Conservation (phyloP, 23 tunicate genomes). For the Styela plicata region DNA sequence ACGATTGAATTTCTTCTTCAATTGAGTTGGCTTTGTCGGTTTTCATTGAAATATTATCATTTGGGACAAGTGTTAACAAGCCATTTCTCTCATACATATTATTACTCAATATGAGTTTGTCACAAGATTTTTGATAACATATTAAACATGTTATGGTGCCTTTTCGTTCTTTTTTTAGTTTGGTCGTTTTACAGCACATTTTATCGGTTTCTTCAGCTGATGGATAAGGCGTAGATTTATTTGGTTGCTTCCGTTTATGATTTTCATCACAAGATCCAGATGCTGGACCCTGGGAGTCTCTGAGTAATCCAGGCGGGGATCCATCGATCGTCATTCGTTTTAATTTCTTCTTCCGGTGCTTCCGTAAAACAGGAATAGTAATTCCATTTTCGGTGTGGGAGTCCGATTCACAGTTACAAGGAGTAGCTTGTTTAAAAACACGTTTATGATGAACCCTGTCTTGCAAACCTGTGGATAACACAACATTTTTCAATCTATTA, state of each 20-base stretch:
- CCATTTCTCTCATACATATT: neutral
- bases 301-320: neutral
- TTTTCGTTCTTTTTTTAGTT: neutral
- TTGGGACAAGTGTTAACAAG: no score
- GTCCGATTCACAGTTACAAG: constrained; percentile 41
- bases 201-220: neutral
- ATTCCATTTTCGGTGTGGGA: constrained; percentile 71
- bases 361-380: constrained; percentile 40
- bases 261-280: neutral
- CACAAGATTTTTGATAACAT: constrained; percentile 14
- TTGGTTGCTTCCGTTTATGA: neutral
- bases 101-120: neutral
- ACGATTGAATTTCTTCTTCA: neutral
- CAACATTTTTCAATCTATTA: neutral
- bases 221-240: neutral
- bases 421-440: constrained; percentile 27
- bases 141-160: neutral
- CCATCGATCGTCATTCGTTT: constrained; percentile 57
- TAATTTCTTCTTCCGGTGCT: constrained; percentile 49
- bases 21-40: neutral
- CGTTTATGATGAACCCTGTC: constrained; percentile 27
- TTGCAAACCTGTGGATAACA: neutral
- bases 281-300: neutral
- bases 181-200: constrained; percentile 4
- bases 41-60: neutral